Evolutionary conservation across 2,888 invertebrate species (phyloP).

Genomic region (Drosophila bunnanda): DNA sequence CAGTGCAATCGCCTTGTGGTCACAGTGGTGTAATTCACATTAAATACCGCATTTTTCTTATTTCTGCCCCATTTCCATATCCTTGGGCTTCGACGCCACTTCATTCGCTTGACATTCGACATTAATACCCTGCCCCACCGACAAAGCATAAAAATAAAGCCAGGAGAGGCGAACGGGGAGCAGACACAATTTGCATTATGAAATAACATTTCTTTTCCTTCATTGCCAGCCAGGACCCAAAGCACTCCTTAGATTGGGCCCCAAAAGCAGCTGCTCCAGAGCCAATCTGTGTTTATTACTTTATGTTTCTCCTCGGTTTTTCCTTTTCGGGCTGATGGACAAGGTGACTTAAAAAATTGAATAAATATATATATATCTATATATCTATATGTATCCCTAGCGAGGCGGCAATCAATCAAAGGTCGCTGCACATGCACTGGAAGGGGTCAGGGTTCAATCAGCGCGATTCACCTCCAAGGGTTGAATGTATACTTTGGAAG

Average conservation of each 20-base stretch:
- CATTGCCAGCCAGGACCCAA: constrained; percentile 45
- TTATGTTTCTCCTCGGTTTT: constrained; percentile 27
- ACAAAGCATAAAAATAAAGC: constrained; percentile 10
- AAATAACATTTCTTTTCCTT: constrained; percentile 66
- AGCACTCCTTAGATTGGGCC: constrained; percentile 62
- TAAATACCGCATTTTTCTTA: constrained; percentile 83
- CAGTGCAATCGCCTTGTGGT: constrained; percentile 70
- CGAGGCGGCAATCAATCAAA: constrained; percentile 42
- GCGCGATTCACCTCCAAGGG: constrained; percentile 5
- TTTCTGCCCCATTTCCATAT: constrained; percentile 69
- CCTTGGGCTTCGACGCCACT: constrained; percentile 51
- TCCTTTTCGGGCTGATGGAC: not conserved
- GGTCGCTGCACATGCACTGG: constrained; percentile 23
- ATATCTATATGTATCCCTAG: not conserved
- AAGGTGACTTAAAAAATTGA: not conserved
- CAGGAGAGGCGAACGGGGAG: constrained; percentile 5
- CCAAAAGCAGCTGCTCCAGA: constrained; percentile 29
- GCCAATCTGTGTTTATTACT: constrained; percentile 59
- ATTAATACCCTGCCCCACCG: constrained; percentile 67
- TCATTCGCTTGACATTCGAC: constrained; percentile 79
- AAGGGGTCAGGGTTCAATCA: constrained; percentile 33
- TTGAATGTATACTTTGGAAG: not conserved
- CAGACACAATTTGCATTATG: constrained; percentile 77
- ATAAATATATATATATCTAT: not conserved
- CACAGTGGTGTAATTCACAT: constrained; percentile 85